phyloP scores from a whole-genome alignment of 2,888 invertebrate genomes.

The Hypomecis punctinalis region DNA sequence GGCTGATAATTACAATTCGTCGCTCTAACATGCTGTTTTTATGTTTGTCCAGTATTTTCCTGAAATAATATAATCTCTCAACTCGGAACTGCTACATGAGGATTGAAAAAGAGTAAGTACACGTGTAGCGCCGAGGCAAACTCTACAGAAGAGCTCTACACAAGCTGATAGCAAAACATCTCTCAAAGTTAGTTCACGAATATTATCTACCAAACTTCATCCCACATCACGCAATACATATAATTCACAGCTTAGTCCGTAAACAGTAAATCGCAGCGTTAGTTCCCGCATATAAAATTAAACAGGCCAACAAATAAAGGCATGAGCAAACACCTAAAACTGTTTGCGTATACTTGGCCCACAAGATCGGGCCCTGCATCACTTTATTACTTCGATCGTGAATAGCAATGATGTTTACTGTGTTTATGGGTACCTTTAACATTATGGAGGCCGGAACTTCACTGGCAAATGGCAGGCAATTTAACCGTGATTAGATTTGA shows the following conservation, averaged over 20 bases:
- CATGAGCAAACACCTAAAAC: slow-evolving; percentile 31
- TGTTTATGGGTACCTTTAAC: slow-evolving; percentile 23
- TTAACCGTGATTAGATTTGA: slow-evolving; percentile 9
- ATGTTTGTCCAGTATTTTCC: no score
- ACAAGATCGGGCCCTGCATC: slow-evolving; percentile 30
- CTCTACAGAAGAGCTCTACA: no score
- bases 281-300: slow-evolving; percentile 32
- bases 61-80: no score
- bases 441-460: slow-evolving; percentile 12
- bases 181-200: neutral
- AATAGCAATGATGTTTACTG: slow-evolving; percentile 45
- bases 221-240: slow-evolving; percentile 14
- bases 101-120: no score
- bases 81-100: no score
- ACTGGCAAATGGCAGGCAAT: slow-evolving; percentile 14
- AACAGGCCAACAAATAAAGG: slow-evolving; percentile 30
- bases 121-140: no score
- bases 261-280: slow-evolving; percentile 21
- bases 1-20: no score
- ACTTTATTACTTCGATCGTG: slow-evolving; percentile 42
- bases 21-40: no score
- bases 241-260: slow-evolving; percentile 11
- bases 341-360: slow-evolving; percentile 31
- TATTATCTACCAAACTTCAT: neutral
- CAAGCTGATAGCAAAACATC: neutral